Evolutionary conservation across 1,140 invertebrate species (phyloP).

Genomic region (Ceratitis capitata): DNA sequence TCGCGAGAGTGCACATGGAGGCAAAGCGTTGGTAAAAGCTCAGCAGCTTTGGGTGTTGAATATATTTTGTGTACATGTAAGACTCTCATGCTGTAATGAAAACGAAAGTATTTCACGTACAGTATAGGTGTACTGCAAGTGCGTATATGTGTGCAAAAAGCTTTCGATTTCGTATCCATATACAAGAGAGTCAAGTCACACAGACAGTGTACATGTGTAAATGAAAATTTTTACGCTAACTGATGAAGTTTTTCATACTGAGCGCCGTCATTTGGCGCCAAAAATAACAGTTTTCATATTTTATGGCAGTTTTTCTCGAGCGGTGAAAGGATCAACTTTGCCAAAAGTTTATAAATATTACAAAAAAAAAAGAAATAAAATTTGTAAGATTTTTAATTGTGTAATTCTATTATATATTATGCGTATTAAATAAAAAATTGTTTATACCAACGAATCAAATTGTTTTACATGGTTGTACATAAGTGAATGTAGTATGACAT

Average conservation of each 20-base stretch:
- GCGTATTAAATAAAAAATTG: too few relatives aligned
- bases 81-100: not conserved
- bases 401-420: too few relatives aligned
- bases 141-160: not conserved
- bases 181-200: conserved; percentile 40
- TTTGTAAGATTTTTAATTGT: too few relatives aligned
- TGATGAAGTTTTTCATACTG: not conserved
- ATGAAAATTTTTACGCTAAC: not conserved
- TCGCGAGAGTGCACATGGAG: not conserved
- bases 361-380: too few relatives aligned
- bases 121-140: not conserved
- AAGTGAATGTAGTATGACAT: too few relatives aligned
- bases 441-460: too few relatives aligned
- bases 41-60: too few relatives aligned
- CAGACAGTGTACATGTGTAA: conserved; percentile 39
- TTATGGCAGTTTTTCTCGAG: conserved; percentile 14
- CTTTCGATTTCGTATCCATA: conserved; percentile 39
- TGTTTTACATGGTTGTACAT: too few relatives aligned
- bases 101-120: not conserved
- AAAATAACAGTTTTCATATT: not conserved
- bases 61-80: not conserved
- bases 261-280: not conserved
- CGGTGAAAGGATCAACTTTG: not conserved
- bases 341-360: too few relatives aligned
- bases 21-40: not conserved